Conservation (phyloP, 2,797 vertebrate species). For the Anolis apletophallus region DNA sequence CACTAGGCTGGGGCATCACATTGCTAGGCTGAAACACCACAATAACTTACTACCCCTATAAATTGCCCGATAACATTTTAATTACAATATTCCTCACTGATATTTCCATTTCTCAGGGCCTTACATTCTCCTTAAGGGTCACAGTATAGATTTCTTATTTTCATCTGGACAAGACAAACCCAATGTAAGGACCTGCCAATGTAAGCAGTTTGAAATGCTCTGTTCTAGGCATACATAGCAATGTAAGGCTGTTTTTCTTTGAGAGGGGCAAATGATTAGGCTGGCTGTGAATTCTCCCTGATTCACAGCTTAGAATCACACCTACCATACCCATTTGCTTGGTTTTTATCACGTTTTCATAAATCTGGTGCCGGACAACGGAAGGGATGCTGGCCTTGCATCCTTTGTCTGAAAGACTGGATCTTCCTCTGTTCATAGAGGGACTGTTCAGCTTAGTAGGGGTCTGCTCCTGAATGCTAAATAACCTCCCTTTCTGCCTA, state of each 20-base stretch:
- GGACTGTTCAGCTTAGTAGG: slow-evolving; percentile 62
- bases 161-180: neutral
- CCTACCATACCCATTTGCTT: neutral
- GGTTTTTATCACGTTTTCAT: neutral
- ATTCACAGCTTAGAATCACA: neutral
- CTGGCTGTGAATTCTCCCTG: neutral
- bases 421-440: slow-evolving; percentile 51
- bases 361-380: neutral
- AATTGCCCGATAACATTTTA: neutral
- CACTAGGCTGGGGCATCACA: no score
- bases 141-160: neutral
- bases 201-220: neutral
- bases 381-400: slow-evolving; percentile 38
- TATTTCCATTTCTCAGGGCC: neutral
- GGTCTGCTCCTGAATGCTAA: slow-evolving; percentile 78
- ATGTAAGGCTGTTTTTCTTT: neutral
- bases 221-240: neutral
- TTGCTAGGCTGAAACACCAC: no score
- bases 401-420: slow-evolving; percentile 57
- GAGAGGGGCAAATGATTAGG: neutral
- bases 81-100: neutral
- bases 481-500: slow-evolving; percentile 68
- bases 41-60: neutral
- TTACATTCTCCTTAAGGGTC: neutral
- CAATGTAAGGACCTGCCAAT: neutral